Evolutionary conservation across 2,113 vertebrate genomes (phyloP).

Genomic region (Conger conger): DNA sequence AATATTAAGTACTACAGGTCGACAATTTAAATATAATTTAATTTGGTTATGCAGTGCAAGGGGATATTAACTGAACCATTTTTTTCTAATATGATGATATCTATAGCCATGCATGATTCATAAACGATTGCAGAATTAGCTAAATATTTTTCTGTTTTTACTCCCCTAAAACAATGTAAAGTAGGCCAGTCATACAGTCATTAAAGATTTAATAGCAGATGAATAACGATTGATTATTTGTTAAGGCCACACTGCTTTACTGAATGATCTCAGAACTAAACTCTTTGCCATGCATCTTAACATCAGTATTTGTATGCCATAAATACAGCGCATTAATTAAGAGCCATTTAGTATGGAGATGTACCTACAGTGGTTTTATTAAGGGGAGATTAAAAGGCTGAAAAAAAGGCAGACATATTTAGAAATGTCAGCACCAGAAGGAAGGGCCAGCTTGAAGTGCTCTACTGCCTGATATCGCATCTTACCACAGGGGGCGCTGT

Average conservation of each 20-base stretch:
- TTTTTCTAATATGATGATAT: too few species aligned
- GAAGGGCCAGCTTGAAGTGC: background rate
- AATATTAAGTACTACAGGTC: too few species aligned
- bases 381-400: background rate
- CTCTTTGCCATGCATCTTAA: background rate
- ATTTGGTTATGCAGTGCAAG: too few species aligned
- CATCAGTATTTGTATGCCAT: background rate
- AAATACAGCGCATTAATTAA: background rate
- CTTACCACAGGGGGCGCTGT: background rate
- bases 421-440: background rate
- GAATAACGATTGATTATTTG: background rate
- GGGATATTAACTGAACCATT: too few species aligned
- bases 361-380: conserved; percentile 3
- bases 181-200: too few species aligned
- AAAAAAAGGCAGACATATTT: background rate
- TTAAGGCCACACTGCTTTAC: background rate
- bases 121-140: too few species aligned
- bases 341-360: background rate
- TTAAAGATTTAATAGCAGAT: background rate
- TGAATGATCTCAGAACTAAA: background rate
- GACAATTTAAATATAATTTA: too few species aligned
- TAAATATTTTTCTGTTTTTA: too few species aligned
- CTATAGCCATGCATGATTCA: too few species aligned
- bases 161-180: too few species aligned
- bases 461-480: background rate